phyloP scores from a whole-genome alignment of 1,140 invertebrate species.

The Halictus rubicundus region DNA sequence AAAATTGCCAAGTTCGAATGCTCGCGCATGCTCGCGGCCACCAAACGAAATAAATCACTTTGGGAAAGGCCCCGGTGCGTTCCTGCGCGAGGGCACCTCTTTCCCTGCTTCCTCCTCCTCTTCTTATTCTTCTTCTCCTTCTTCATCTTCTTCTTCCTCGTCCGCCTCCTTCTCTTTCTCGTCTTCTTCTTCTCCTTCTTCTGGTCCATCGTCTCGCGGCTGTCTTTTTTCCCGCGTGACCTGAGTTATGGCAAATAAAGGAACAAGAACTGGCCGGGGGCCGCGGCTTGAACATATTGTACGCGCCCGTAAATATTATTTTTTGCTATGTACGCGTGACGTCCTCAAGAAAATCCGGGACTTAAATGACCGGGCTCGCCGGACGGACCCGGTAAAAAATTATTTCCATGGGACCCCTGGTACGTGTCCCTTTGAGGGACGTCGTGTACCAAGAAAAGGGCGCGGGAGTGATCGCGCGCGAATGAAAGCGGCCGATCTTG shows the following conservation, averaged over 20 bases:
- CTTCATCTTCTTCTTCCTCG: not conserved
- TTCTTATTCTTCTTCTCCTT: not conserved
- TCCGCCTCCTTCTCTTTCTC: constrained; percentile 15
- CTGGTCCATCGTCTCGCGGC: not conserved
- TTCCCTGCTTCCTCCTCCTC: constrained; percentile 35
- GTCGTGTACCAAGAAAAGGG: constrained; percentile 18
- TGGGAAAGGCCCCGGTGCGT: constrained; percentile 48
- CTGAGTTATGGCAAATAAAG: constrained; percentile 63
- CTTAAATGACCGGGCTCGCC: constrained; percentile 27
- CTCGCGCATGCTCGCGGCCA: constrained; percentile 45
- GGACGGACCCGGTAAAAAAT: constrained; percentile 19
- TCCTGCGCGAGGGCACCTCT: constrained; percentile 50
- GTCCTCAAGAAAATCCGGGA: constrained; percentile 49
- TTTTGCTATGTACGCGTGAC: constrained; percentile 40
- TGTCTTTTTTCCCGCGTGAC: constrained; percentile 13
- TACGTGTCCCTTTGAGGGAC: constrained; percentile 20
- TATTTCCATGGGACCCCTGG: constrained; percentile 14
- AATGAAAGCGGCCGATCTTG: not conserved
- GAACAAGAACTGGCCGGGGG: constrained; percentile 31
- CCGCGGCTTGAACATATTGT: constrained; percentile 38
- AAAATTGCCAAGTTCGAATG: constrained; percentile 64
- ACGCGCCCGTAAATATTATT: constrained; percentile 49
- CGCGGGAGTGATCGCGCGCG: constrained; percentile 2
- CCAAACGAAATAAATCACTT: constrained; percentile 65
- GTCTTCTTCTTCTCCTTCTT: not conserved